Evolutionary conservation across 2,113 vertebrate species (phyloP), one percentile per base, ranked within the genome.

Genomic region (Nothocercus nigrocapillus): DNA sequence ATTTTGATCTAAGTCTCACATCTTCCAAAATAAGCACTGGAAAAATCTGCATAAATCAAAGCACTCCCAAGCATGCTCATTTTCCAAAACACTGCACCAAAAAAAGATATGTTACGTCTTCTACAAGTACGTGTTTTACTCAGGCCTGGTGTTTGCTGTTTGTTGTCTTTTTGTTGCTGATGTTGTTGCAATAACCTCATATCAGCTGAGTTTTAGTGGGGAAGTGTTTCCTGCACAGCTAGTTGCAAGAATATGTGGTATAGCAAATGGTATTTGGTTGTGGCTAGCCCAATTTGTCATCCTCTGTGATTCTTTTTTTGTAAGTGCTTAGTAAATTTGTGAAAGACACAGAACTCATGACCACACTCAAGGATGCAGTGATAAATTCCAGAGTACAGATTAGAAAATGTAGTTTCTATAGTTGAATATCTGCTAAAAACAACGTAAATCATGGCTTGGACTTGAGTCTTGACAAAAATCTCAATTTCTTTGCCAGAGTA

Each of bases 1-100:
- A 99, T 82, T 99, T 98, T 79, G 96, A 99, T 59, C 94, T 85
- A 82, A 98, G 96, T 53, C 91, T 64, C 47, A 72, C 47, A 9
- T 96, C 89, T 59, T 51, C 95, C 7, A 45, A 56, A 28, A 11
- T 53, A 9, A 89, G 53, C 6, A 91, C 97, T 54, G 98, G 98
- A 62, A 95, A 82, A 64, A 96, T 98, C 44, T 73, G 96, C 77
- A 76, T 97, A 53, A 85, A 56, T 1, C 77, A 61, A 16, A 76
- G 49, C 76, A 82, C 92, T 62, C 53, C 81, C 72, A 70, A 68
- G 36, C n/a, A 13, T 44, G 27, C 36, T 2, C 36, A 44, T 13
- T 78, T 85, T 78, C 82, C 84, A 36, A 82, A 63, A 18, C 78
- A 7, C 67, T 21, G 5, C 59, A 80, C 47, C 63, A 85, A 79